These are phyloP conservation scores for Tetragonula carbonaria DNA, from an alignment of 2,888 invertebrate genomes.

Conservation along the genomic window DNA sequence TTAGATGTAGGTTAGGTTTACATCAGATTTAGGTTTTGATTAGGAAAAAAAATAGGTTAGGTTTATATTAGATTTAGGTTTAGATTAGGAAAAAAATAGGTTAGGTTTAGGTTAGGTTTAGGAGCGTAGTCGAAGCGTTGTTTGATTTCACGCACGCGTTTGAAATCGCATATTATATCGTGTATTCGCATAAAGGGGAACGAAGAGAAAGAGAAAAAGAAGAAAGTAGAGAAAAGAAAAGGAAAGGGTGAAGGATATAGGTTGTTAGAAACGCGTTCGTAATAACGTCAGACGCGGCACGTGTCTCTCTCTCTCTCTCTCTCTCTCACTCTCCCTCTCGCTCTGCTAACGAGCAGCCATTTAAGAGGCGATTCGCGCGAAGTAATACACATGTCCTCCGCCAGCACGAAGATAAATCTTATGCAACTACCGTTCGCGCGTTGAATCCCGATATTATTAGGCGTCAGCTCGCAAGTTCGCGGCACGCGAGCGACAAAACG, in stretches of 20 bases:
- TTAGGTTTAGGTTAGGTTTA: no score
- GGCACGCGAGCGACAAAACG: neutral
- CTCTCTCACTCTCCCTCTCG: no score
- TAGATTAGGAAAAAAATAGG: no score
- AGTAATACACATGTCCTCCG: conserved; percentile 20
- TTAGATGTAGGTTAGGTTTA: neutral
- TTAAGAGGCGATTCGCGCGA: conserved; percentile 20
- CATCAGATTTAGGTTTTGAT: no score
- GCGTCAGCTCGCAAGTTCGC: neutral
- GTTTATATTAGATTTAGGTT: no score
- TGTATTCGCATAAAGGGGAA: neutral
- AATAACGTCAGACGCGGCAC: neutral
- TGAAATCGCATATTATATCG: no score
- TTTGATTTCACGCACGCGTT: neutral
- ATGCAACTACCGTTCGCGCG: neutral
- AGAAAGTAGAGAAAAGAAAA: neutral
- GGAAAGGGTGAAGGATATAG: neutral
- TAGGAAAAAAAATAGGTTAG: no score
- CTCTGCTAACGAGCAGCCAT: conserved; percentile 15
- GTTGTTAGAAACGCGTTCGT: conserved; percentile 18
- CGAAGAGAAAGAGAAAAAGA: no score
- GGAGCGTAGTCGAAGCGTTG: neutral
- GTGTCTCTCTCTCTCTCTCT: neutral
- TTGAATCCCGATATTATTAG: conserved; percentile 15
- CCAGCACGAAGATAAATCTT: conserved; percentile 18